Conservation (phyloP, 2,888 invertebrate species). For the Lepidocyrtinus sp. region DNA sequence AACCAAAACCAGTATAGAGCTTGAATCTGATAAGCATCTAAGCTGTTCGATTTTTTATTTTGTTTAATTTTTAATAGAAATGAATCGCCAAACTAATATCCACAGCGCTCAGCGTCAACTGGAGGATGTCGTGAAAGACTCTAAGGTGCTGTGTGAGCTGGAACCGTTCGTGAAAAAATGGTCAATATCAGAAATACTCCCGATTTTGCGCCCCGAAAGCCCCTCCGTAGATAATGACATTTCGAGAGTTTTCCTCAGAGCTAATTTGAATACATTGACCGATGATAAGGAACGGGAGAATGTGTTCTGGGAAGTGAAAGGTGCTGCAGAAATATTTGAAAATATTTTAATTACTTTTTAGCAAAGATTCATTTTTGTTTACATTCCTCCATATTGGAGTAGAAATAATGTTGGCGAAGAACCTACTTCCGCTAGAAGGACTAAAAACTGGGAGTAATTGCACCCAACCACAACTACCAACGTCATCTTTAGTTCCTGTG, state of each 20-base stretch:
- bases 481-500: not conserved
- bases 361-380: conserved; percentile 26
- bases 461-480: not conserved
- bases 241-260: conserved; percentile 3
- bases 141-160: conserved; percentile 51
- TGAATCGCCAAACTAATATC: too few species aligned
- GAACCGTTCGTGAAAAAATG: conserved; percentile 53
- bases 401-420: conserved; percentile 32
- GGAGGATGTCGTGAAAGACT: conserved; percentile 35
- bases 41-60: too few species aligned
- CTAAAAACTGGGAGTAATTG: too few species aligned
- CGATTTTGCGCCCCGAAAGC: not conserved
- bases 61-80: too few species aligned
- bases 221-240: not conserved
- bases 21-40: too few species aligned
- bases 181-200: conserved; percentile 44
- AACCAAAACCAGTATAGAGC: too few species aligned
- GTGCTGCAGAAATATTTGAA: conserved; percentile 18
- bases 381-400: conserved; percentile 14
- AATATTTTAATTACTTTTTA: conserved; percentile 19
- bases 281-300: not conserved
- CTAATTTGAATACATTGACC: not conserved
- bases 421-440: not conserved
- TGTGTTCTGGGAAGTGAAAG: conserved; percentile 31
- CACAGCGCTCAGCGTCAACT: too few species aligned